Conservation (phyloP, 1,140 invertebrate species). For the Lasaia peninsularis region DNA sequence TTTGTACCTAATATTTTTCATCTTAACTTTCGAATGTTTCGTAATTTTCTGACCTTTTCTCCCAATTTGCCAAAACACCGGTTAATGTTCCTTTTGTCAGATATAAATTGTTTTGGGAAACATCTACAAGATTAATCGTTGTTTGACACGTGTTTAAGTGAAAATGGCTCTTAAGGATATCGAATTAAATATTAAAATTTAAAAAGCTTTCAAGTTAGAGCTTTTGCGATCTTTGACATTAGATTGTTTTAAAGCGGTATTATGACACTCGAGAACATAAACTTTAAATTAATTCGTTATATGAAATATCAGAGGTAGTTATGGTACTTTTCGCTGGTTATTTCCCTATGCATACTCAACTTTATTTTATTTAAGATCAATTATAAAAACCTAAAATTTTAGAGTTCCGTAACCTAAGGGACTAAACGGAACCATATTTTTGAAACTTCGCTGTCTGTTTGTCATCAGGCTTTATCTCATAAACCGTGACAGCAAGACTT, state of each 20-base stretch:
- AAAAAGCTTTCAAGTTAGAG: not conserved
- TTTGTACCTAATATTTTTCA: not conserved
- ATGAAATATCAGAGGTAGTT: too few relatives aligned
- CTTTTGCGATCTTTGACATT: not conserved
- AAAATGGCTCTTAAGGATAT: conserved; percentile 39
- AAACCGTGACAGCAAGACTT: too few relatives aligned
- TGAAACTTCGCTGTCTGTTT: too few relatives aligned
- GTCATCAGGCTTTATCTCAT: too few relatives aligned
- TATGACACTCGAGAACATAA: too few relatives aligned
- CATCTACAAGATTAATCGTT: conserved; percentile 67
- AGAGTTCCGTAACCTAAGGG: too few relatives aligned
- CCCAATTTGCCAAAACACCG: conserved; percentile 48
- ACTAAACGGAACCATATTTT: too few relatives aligned
- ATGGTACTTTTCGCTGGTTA: too few relatives aligned
- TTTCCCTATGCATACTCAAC: too few relatives aligned
- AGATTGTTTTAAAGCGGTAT: not conserved
- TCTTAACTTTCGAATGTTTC: conserved; percentile 11
- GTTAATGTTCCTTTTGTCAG: conserved; percentile 44
- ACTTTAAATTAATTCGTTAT: too few relatives aligned
- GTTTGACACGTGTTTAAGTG: conserved; percentile 52
- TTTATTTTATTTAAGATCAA: too few relatives aligned
- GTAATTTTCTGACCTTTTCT: conserved; percentile 21
- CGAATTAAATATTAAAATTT: not conserved
- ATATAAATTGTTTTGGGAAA: conserved; percentile 71
- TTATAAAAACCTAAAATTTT: too few relatives aligned